These are phyloP conservation scores for Dryobota labecula DNA, from an alignment of 2,888 invertebrate genomes.

Conservation along the genomic window DNA sequence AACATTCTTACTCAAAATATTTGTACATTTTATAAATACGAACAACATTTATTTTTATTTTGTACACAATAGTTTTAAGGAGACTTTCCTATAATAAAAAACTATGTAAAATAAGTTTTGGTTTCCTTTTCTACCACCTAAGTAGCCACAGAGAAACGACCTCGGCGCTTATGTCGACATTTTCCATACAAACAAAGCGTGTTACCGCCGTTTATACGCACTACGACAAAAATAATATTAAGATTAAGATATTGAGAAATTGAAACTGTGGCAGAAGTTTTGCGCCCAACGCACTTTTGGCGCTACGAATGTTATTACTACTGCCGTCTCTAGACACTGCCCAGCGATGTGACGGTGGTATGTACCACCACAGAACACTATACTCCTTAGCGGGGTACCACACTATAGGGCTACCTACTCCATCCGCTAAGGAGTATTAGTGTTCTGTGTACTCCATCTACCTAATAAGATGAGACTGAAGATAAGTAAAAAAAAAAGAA, in stretches of 20 bases:
- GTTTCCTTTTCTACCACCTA: conserved; percentile 2
- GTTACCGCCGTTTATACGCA: not conserved
- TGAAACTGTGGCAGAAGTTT: no score
- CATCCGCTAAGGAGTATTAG: no score
- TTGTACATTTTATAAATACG: conserved; percentile 72
- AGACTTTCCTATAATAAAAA: conserved; percentile 73
- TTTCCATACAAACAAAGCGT: not conserved
- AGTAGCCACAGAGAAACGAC: not conserved
- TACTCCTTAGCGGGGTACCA: no score
- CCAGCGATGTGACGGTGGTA: not conserved
- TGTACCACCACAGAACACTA: not conserved
- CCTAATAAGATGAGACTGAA: not conserved
- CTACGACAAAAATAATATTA: no score
- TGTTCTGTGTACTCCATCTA: not conserved
- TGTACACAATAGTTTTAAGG: conserved; percentile 69
- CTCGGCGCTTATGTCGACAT: not conserved
- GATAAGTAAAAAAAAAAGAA: no score
- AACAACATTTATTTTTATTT: conserved; percentile 69
- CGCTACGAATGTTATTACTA: not conserved
- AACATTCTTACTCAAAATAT: conserved; percentile 43
- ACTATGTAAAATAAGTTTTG: conserved; percentile 51
- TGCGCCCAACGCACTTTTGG: not conserved
- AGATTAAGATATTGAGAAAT: no score
- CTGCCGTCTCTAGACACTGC: not conserved
- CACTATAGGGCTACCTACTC: not conserved